Percentiles rank a stretch among this genome's conserved stretches.
Conservation (phyloP, 2,888 invertebrate species). For the Cryptus armator region DNA sequence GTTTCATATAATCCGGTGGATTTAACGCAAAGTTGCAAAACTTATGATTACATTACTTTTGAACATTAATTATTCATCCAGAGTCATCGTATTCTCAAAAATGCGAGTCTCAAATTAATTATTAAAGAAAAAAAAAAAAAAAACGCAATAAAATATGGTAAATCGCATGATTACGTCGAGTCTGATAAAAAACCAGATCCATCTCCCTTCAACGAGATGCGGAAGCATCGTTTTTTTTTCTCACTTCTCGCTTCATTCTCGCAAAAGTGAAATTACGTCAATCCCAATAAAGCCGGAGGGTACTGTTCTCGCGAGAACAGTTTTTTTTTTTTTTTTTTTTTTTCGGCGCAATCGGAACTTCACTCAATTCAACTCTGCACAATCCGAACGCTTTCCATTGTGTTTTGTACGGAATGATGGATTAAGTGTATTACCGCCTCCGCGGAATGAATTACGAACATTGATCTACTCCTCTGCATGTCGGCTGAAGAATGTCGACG, state of each 20-base stretch:
- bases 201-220: neutral
- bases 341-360: neutral
- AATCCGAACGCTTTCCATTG: slow-evolving; percentile 10
- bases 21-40: too few species aligned
- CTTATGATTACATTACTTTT: too few species aligned
- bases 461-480: slow-evolving; percentile 14
- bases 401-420: neutral
- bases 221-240: neutral
- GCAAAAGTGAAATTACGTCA: slow-evolving; percentile 11
- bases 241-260: neutral
- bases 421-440: slow-evolving; percentile 5
- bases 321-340: neutral
- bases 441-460: slow-evolving; percentile 16
- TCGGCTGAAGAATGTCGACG: neutral
- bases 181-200: neutral
- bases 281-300: neutral
- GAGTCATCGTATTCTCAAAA: too few species aligned
- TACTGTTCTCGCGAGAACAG: neutral
- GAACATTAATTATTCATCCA: too few species aligned
- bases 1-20: too few species aligned
- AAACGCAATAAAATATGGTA: too few species aligned
- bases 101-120: neutral
- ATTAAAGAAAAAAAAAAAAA: neutral
- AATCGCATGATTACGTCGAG: neutral
- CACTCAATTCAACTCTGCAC: neutral